Conservation (phyloP, 2,113 vertebrate species). For the Myotis lucifugus region DNA sequence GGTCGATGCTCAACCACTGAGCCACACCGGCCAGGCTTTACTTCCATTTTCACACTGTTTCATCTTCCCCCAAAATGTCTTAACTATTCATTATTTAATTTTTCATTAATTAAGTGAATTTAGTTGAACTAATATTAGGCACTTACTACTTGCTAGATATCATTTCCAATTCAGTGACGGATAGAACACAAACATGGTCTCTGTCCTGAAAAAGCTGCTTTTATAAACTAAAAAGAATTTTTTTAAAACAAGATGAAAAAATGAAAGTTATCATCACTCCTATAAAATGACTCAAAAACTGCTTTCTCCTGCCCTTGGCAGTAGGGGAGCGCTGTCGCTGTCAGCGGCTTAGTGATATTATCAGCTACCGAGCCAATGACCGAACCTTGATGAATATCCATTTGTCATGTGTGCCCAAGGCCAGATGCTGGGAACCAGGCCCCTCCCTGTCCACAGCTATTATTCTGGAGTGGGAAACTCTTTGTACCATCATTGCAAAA, state of each 20-base stretch:
- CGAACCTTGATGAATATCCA: background rate
- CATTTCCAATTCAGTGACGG: background rate
- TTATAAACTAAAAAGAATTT: background rate
- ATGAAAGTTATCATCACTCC: background rate
- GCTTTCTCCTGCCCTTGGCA: background rate
- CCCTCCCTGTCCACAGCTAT: background rate
- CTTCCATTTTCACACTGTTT: background rate
- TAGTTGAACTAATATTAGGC: conserved; percentile 36
- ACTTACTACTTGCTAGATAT: background rate
- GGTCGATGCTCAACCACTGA: too few relatives aligned
- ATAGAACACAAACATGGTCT: background rate
- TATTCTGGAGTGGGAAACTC: background rate
- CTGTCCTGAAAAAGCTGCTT: background rate
- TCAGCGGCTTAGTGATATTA: background rate
- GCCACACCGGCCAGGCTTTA: too few relatives aligned
- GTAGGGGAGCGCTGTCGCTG: background rate
- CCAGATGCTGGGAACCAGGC: background rate
- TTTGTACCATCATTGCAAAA: background rate
- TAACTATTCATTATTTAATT: background rate
- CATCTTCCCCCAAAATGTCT: background rate
- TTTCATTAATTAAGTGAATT: background rate
- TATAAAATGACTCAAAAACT: background rate
- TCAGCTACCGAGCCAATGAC: background rate
- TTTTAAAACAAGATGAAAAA: background rate
- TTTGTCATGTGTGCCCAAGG: conserved; percentile 19